Evolutionary conservation across 1,140 invertebrate species (phyloP), one percentile per base, ranked within the genome.

Genomic region (Aricia agestis): DNA sequence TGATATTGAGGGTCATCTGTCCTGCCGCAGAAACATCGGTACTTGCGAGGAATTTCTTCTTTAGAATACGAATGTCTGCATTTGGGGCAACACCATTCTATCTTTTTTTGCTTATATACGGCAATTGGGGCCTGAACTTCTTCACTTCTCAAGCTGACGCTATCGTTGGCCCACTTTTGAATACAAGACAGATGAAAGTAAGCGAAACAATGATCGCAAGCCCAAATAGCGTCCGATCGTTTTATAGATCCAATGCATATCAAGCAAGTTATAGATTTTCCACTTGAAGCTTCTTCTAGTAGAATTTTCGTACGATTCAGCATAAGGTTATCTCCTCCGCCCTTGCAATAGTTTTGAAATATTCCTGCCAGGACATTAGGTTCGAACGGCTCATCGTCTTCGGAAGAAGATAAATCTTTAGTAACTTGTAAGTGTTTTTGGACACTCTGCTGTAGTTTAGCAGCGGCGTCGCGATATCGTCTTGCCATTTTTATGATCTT

Each of bases 171-270:
- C 98, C 98, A 99, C 80, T 97, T 95, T 86, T 98, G 96, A 73
- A 98, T 97, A 81, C 98, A 99, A 31, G 93, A 93, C 9, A 99
- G 91, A 91, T 99, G 98, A 80, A 98, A 95, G 84, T 96, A 95
- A 25, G 95, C 94, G 83, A 92, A 97, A 82, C 97, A 98, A 58
- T 94, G 94, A 0, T 82, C 82, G 86, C 97, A 98, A 69, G 93
- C 97, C 97, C 97, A 98, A 68, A 98, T 96, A 19, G 95, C 85
- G 82, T 98, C 96, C 69, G 91, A 93, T 79, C 96, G 94, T 85
- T 97, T 97, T 0, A 99, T 94, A 75, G 95, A 95, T 66, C 95
- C 97, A 87, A 99, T 98, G 80, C 98, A 99, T 81, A 99, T 97
- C 4, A 99, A 93, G 86, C 98, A 99, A 52, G 96, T 96, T 3